phyloP scores from a whole-genome alignment of 2,113 vertebrate species.

The Chloropsis cyanopogon region DNA sequence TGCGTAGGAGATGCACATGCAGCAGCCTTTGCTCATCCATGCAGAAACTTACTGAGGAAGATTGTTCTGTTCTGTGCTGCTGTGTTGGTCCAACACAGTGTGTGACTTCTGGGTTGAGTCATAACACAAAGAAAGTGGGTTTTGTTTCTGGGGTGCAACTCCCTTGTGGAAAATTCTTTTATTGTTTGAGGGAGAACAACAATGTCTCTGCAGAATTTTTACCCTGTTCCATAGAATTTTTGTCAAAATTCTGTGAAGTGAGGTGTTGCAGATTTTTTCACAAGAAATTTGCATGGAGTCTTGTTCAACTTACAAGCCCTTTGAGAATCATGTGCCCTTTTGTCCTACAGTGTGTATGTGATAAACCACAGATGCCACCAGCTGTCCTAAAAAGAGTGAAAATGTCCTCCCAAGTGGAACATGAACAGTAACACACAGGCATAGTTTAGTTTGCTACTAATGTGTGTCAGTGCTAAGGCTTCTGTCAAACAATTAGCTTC shows the following conservation, averaged over 20 bases:
- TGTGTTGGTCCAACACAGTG: neutral
- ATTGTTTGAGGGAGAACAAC: neutral
- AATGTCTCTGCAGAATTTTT: neutral
- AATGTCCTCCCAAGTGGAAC: neutral
- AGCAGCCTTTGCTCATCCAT: neutral
- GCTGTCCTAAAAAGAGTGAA: neutral
- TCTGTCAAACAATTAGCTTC: neutral
- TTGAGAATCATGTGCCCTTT: neutral
- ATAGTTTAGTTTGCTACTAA: neutral
- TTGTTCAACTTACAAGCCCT: neutral
- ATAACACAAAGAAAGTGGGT: neutral
- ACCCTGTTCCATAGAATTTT: neutral
- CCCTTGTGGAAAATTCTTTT: neutral
- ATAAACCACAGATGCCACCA: neutral
- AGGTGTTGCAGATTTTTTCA: neutral
- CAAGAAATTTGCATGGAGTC: neutral
- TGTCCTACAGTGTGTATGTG: neutral
- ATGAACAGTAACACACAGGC: neutral
- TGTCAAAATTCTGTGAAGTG: neutral
- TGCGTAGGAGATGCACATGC: fast-evolving
- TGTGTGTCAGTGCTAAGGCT: neutral
- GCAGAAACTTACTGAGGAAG: neutral
- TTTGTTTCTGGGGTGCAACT: neutral
- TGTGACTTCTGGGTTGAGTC: neutral
- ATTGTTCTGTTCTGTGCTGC: neutral